These are phyloP conservation scores for Hyppa rectilinea DNA, from an alignment of 2,888 invertebrate genomes.

Conservation along the genomic window DNA sequence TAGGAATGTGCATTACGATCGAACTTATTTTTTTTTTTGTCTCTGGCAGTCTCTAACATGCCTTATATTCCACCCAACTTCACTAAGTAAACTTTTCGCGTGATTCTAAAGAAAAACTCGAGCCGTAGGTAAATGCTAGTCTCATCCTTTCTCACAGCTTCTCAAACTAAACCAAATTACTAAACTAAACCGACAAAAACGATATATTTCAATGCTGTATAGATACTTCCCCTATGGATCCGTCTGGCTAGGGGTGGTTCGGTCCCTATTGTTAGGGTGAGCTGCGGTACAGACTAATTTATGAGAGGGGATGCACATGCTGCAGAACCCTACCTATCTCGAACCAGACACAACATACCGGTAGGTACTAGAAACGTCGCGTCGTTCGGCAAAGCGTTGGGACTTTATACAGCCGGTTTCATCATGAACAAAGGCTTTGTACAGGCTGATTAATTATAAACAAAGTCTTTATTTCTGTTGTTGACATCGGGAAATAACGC, in stretches of 20 bases:
- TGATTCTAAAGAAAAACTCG: background rate
- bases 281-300: slow-evolving; percentile 31
- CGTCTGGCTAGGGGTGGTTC: slow-evolving; percentile 32
- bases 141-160: background rate
- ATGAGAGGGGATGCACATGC: slow-evolving; percentile 28
- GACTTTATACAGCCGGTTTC: background rate
- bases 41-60: too few relatives aligned
- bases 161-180: background rate
- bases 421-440: slow-evolving; percentile 16
- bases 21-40: too few relatives aligned
- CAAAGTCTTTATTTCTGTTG: slow-evolving; percentile 8
- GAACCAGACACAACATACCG: slow-evolving; percentile 5
- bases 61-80: too few relatives aligned
- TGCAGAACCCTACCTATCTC: slow-evolving; percentile 15
- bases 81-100: background rate
- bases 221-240: background rate
- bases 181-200: slow-evolving; percentile 1
- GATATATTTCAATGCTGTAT: background rate
- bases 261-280: slow-evolving; percentile 27
- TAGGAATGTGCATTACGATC: too few relatives aligned
- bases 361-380: background rate
- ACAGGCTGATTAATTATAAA: slow-evolving; percentile 6
- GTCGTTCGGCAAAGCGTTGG: background rate
- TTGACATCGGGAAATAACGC: background rate
- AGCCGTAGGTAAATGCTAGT: background rate